Evolutionary conservation across 1,140 invertebrate genomes (phyloP).

Genomic region (Dinothrombium tinctorium): DNA sequence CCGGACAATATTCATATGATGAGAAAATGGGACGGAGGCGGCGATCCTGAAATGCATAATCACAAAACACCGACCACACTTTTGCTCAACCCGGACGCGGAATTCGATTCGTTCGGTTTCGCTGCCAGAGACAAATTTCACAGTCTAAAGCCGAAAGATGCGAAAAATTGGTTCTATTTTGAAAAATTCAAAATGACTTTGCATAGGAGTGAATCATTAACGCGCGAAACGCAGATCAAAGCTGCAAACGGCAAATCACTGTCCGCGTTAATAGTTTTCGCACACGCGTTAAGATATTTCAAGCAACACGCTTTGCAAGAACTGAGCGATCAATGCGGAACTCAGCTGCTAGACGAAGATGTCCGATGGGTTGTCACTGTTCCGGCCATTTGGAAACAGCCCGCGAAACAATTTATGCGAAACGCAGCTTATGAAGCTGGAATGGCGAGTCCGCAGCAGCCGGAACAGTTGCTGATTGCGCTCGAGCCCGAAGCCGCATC

Average conservation of each 20-base stretch:
- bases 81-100: conserved; percentile 27
- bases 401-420: conserved; percentile 35
- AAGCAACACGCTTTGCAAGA: conserved; percentile 30
- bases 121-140: conserved; percentile 32
- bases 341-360: conserved; percentile 25
- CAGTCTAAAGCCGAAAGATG: conserved; percentile 29
- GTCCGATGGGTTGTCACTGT: conserved; percentile 36
- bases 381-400: conserved; percentile 34
- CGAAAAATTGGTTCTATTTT: conserved; percentile 32
- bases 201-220: conserved; percentile 29
- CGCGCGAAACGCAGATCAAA: conserved; percentile 23
- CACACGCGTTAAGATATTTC: conserved; percentile 28
- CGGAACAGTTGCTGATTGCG: conserved; percentile 30
- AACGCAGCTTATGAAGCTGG: conserved; percentile 33
- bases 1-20: conserved; percentile 33
- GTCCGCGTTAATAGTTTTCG: conserved; percentile 29
- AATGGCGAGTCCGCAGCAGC: conserved; percentile 23
- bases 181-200: conserved; percentile 38
- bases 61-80: conserved; percentile 35
- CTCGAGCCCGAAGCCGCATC: conserved; percentile 37
- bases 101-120: conserved; percentile 35
- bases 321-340: conserved; percentile 27
- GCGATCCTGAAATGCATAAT: conserved; percentile 33
- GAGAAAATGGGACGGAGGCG: conserved; percentile 35
- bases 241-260: conserved; percentile 27